Base-by-base conservation (phyloP, 1,140 invertebrate genomes). In the Drosophila truncata region DNA sequence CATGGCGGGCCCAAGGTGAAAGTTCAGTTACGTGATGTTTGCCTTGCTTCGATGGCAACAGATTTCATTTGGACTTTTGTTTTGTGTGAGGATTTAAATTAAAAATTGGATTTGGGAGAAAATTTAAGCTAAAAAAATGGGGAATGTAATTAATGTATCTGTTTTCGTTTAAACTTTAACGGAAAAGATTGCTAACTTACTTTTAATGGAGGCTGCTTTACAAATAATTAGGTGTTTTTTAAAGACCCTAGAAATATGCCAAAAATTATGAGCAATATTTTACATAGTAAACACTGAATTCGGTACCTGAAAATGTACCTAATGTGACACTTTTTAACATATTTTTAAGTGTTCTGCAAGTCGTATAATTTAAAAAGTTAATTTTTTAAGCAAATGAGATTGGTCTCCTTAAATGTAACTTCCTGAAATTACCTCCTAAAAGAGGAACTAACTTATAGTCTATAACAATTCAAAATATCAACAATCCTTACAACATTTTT, bases 1-100 rank as follows among this genome's bases (percentile, higher is more conserved):
- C 46, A 59, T 55, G 61, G 54, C 62, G 59, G 29, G 39, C 62
- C 62, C 75, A 86, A 87, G 83, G 83, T 79, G 64, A 82, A 82
- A 87, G 67, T 74, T 80, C 65, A 75, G 83, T 61, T 87, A 79
- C 83, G 83, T 87, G 79, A 72, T 79, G 62, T 67, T 70, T 72
- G 52, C 52, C 41, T 50, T 50, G 41, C 61, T 61, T 83, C 33
- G 64, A 49, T 47, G 29, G 23, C 42, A 69, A 74, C 65, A 44
- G 61, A 63, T 78, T 83, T 59, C n/a, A 18, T 31, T 37, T n/a
- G 29, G 52, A 35, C 35, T 49, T 27, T 35, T 44, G 31, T 46
- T 23, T 23, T 18, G 25, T 49, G 14, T 0, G 42, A 31, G 61
- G 33, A 29, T 25, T 39, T 25, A 61, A 33, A 31, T 41, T n/a